These are phyloP conservation scores for Acanthosepion lycidas DNA, from an alignment of 2,888 invertebrate species.

Conservation along the genomic window DNA sequence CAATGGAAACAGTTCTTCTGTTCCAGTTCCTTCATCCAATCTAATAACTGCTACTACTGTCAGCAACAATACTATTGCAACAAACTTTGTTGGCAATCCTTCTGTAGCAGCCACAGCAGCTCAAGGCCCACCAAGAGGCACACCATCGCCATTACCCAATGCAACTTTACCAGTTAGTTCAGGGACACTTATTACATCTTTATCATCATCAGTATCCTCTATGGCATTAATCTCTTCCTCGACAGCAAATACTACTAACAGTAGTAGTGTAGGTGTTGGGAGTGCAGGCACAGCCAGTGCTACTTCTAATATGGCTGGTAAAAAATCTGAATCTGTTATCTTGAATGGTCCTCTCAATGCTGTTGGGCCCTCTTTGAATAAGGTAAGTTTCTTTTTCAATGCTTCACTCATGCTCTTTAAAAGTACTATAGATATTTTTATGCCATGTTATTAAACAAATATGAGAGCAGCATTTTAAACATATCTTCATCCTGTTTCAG, in stretches of 20 bases:
- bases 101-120: conserved; percentile 75
- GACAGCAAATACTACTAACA: conserved; percentile 58
- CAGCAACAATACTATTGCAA: conserved; percentile 67
- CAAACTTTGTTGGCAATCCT: conserved; percentile 72
- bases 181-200: conserved; percentile 37
- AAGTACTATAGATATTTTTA: too few relatives aligned
- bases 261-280: conserved; percentile 52
- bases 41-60: conserved; percentile 65
- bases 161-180: background rate
- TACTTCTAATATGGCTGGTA: conserved; percentile 58
- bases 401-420: background rate
- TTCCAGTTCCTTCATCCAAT: conserved; percentile 75
- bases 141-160: conserved; percentile 76
- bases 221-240: conserved; percentile 49
- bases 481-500: too few relatives aligned
- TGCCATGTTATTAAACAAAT: too few relatives aligned
- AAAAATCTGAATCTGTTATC: conserved; percentile 62
- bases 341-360: conserved; percentile 77
- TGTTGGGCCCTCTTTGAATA: conserved; percentile 64
- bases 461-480: too few relatives aligned
- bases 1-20: conserved; percentile 60
- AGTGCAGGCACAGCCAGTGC: conserved; percentile 54
- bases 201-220: conserved; percentile 42
- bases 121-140: conserved; percentile 53
- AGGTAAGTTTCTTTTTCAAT: conserved; percentile 54